Evolutionary conservation across 30 jellyfish, hydroid and myxozoan species (phyloP), one percentile per base, ranked within the genome.

Genomic region (Mastigias papua): DNA sequence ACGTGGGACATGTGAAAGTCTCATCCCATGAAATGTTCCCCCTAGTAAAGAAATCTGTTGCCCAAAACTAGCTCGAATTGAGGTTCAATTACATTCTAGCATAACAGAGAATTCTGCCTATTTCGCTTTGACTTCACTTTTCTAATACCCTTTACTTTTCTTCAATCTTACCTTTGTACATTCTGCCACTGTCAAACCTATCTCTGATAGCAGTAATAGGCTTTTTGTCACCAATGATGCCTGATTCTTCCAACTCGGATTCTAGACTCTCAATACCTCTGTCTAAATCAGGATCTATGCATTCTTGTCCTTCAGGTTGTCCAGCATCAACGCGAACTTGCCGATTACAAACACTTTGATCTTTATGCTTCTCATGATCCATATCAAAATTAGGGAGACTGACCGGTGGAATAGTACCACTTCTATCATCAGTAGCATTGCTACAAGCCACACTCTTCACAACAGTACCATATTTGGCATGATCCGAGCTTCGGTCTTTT

Each of bases 241-340:
- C 84, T 33, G 84, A 73, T 19, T 46, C 71, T 29, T 42, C 72
- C 70, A 35, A 73, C 11, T 17, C 49, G 23, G 48, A 33, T 0
- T 73, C 37, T 26, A 73, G 57, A 26, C 27, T 48, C n/a, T 73
- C 70, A 17, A 73, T 32, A 32, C 84, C 84, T 42, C 70, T 48
- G 71, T 73, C 84, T 48, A 73, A 48, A 16, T 16, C 64, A n/a
- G 84, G 49, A 1, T 73, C 84, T 25, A 32, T 32, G 33, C 84
- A 20, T 73, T 73, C 70, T 2, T 27, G 25, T 48, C 48, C 70
- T 17, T 54, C 26, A 15, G 48, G 35, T 5, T n/a, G 49, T 8
- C 70, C 60, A 6, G 60, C 60, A 16, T 46, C 16, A 6, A 46
- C 60, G 16, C n/a, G n/a, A n/a, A n/a, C n/a, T n/a, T n/a, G n/a